Conservation (phyloP, 2,797 vertebrate species). For the Enteromius trimaculatus region DNA sequence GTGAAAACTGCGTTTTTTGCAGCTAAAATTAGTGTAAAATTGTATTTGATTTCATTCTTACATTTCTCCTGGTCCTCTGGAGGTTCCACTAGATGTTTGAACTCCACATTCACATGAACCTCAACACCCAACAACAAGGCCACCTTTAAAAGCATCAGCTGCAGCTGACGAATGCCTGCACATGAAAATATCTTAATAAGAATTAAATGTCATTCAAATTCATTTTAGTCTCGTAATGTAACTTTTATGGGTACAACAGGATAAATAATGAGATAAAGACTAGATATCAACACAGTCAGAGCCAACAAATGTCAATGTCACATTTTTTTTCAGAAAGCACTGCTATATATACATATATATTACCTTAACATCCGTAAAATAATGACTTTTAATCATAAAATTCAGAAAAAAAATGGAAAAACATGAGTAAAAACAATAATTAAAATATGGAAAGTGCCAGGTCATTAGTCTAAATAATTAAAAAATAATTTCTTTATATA, state of each 20-base stretch:
- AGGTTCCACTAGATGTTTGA: conserved; percentile 87
- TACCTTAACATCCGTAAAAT: neutral
- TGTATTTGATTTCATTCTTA: conserved; percentile 68
- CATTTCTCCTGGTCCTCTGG: conserved; percentile 84
- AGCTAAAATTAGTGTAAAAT: neutral
- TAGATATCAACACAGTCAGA: neutral
- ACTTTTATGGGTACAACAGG: neutral
- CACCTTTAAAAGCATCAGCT: conserved; percentile 93
- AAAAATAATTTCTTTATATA: neutral
- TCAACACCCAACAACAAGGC: conserved; percentile 92
- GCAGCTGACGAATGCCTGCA: conserved; percentile 96
- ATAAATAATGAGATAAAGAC: neutral
- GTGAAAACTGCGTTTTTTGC: neutral
- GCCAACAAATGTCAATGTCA: neutral
- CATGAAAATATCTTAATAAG: neutral
- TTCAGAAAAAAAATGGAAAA: neutral
- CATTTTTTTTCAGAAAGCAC: neutral
- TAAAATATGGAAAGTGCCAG: neutral
- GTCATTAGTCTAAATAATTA: neutral
- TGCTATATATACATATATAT: neutral
- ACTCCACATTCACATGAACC: conserved; percentile 94
- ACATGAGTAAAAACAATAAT: neutral
- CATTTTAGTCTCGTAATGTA: neutral
- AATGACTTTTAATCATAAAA: neutral
- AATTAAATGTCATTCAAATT: neutral